Evolutionary conservation across 2,113 vertebrate genomes (phyloP).

Genomic region (Phalacrocorax carbo): DNA sequence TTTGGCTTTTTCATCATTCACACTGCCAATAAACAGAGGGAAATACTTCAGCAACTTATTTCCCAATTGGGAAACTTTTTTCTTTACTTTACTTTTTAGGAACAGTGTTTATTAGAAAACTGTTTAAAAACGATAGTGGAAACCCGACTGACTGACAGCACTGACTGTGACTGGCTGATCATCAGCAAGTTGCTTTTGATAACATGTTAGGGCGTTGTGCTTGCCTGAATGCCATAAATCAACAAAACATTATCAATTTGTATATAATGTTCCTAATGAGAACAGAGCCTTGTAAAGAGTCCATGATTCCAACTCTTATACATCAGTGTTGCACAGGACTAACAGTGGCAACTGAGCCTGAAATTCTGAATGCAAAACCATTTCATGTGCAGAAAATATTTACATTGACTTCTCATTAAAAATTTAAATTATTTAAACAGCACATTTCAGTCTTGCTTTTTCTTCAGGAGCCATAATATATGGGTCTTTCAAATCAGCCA

Average conservation of each 20-base stretch:
- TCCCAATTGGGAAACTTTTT: neutral
- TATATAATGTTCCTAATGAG: neutral
- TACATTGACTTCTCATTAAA: neutral
- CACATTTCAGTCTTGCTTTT: neutral
- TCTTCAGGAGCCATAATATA: neutral
- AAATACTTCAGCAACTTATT: neutral
- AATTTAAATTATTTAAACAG: neutral
- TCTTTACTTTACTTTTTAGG: neutral
- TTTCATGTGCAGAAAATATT: neutral
- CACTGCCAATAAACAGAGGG: neutral
- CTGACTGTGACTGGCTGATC: neutral
- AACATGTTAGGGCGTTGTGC: neutral
- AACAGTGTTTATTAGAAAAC: neutral
- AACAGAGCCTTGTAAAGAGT: neutral
- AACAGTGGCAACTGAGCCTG: neutral
- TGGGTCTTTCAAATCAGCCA: neutral
- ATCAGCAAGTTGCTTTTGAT: neutral
- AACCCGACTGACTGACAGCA: neutral
- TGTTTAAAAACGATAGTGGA: neutral
- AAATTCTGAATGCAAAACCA: neutral
- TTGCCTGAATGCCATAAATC: neutral
- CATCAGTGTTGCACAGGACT: neutral
- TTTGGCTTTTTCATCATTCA: constrained; percentile 1
- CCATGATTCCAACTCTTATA: neutral
- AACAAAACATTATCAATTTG: neutral